A percentile compares a stretch with the other conserved stretches of the same genome.
Evolutionary conservation across 2,797 vertebrate genomes (phyloP).

Genomic region (Gambelia wislizenii): DNA sequence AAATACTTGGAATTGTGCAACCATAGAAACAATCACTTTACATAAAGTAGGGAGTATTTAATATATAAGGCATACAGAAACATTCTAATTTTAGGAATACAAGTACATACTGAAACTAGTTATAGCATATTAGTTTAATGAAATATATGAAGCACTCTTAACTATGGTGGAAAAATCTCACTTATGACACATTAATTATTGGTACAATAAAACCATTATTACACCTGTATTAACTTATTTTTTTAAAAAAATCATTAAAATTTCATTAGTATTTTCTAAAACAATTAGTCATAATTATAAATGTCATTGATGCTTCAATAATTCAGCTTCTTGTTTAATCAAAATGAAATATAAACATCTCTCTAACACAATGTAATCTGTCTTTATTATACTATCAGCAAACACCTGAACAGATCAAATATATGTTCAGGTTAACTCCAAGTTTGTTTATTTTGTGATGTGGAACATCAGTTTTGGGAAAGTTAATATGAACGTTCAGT

Average conservation of each 20-base stretch:
- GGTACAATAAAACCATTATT: neutral
- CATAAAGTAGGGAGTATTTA: neutral
- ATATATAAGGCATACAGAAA: neutral
- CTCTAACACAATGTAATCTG: constrained; percentile 44
- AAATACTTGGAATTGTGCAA: too few relatives aligned
- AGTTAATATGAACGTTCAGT: constrained; percentile 6
- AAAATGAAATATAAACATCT: constrained; percentile 43
- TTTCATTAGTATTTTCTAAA: neutral
- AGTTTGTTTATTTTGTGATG: constrained; percentile 33
- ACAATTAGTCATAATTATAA: neutral
- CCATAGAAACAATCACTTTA: too few relatives aligned
- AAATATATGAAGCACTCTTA: neutral
- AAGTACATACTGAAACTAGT: neutral
- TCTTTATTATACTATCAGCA: constrained; percentile 54
- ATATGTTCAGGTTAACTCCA: neutral
- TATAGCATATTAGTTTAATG: neutral
- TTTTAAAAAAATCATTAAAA: too few relatives aligned
- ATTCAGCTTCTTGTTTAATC: constrained; percentile 45
- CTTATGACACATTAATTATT: neutral
- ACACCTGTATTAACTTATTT: neutral
- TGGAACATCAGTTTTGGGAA: neutral
- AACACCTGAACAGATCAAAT: constrained; percentile 20
- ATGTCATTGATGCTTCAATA: constrained; percentile 49
- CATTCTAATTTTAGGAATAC: neutral
- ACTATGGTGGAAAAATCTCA: neutral